Evolutionary conservation across 1,140 invertebrate genomes (phyloP).

Genomic region (Sitophilus oryzae): DNA sequence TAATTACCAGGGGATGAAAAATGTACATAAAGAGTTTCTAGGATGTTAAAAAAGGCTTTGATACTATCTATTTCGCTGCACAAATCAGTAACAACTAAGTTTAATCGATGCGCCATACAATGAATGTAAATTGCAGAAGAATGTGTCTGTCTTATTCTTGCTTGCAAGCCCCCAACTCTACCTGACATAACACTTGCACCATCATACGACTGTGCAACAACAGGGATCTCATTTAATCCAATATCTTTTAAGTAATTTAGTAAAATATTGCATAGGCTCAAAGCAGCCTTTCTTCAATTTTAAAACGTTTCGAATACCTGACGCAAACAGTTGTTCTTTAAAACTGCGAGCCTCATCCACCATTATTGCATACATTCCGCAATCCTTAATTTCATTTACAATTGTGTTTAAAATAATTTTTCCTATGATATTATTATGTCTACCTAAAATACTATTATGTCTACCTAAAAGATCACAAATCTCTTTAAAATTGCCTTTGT

Average conservation of each 20-base stretch:
- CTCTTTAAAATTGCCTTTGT: constrained; percentile 2
- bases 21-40: constrained; percentile 1
- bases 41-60: not conserved
- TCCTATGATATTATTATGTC: not conserved
- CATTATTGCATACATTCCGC: not conserved
- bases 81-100: not conserved
- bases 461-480: not conserved
- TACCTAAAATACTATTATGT: not conserved
- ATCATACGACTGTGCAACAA: constrained; percentile 1
- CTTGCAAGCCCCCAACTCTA: constrained; percentile 1
- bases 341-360: not conserved
- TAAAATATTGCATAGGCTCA: not conserved
- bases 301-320: too few species aligned
- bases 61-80: not conserved
- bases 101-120: not conserved
- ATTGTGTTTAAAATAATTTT: not conserved
- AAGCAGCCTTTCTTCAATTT: constrained; percentile 1
- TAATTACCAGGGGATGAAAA: too few species aligned
- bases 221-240: not conserved
- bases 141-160: constrained; percentile 1
- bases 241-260: not conserved
- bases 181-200: constrained; percentile 1
- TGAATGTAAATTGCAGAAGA: not conserved
- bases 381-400: not conserved
- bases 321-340: not conserved